A percentile compares a stretch with the other conserved stretches of the same genome.
Evolutionary conservation across 2,113 vertebrate species (phyloP).

Genomic region (Semnopithecus entellus): DNA sequence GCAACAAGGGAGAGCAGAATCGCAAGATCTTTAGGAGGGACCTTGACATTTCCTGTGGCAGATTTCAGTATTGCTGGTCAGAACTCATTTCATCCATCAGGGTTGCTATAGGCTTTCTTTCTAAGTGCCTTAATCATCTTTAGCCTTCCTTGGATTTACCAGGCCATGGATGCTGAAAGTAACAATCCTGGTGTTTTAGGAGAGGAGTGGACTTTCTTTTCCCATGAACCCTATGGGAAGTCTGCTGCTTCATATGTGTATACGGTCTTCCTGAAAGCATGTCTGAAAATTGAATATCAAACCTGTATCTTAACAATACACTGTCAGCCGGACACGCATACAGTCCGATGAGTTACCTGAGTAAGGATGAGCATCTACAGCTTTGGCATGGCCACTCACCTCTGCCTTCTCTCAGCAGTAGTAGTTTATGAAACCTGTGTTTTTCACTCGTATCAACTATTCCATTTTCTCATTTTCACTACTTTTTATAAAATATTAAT

Average conservation of each 20-base stretch:
- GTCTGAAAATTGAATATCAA: background rate
- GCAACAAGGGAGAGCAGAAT: background rate
- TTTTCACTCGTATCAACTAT: background rate
- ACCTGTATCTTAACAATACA: too few relatives aligned
- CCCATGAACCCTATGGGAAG: background rate
- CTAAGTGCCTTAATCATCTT: background rate
- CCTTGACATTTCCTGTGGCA: background rate
- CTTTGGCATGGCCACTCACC: too few relatives aligned
- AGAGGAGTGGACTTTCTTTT: background rate
- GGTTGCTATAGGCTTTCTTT: background rate
- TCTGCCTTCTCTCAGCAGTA: too few relatives aligned
- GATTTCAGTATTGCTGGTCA: background rate
- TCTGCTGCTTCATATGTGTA: background rate
- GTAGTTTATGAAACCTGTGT: background rate
- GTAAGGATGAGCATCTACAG: background rate
- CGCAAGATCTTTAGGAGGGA: background rate
- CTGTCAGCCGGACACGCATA: too few relatives aligned
- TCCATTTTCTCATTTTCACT: background rate
- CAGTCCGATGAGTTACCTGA: background rate
- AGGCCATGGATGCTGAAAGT: background rate
- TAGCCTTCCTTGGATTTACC: background rate
- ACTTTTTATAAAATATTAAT: background rate
- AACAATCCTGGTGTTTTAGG: background rate
- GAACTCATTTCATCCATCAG: background rate
- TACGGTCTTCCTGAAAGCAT: background rate